phyloP scores from a whole-genome alignment of 2,113 vertebrate species.

The Bothrops jararaca region DNA sequence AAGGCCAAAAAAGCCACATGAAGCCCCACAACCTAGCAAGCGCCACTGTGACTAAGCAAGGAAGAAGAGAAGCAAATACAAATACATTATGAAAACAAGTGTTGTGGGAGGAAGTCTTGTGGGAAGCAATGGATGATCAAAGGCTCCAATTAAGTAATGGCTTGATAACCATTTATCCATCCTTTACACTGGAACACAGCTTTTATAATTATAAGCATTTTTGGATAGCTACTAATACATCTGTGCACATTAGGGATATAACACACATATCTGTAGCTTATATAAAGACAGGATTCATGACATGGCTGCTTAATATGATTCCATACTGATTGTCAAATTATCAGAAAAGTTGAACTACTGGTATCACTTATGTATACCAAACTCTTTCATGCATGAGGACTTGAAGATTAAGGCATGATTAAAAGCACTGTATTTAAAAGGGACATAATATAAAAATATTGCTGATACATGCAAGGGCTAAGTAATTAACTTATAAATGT shows the following conservation, averaged over 20 bases:
- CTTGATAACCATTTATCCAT: not conserved
- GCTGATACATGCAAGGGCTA: not conserved
- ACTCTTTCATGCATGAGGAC: not conserved
- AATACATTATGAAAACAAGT: not conserved
- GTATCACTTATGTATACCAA: not conserved
- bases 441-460: not conserved
- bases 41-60: not conserved
- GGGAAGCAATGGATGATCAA: not conserved
- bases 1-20: not conserved
- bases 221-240: not conserved
- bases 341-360: not conserved
- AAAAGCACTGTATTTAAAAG: not conserved
- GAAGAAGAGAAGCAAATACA: not conserved
- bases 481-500: not conserved
- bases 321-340: not conserved
- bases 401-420: not conserved
- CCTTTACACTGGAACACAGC: not conserved
- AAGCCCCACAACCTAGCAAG: not conserved
- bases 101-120: not conserved
- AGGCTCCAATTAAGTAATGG: not conserved
- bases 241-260: not conserved
- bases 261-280: not conserved
- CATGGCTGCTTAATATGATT: not conserved
- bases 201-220: not conserved
- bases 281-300: not conserved